A percentile compares a stretch with the other conserved stretches of the same genome.
Evolutionary conservation across 2,797 vertebrate species (phyloP).

Genomic region (Mionectes olivaceus): DNA sequence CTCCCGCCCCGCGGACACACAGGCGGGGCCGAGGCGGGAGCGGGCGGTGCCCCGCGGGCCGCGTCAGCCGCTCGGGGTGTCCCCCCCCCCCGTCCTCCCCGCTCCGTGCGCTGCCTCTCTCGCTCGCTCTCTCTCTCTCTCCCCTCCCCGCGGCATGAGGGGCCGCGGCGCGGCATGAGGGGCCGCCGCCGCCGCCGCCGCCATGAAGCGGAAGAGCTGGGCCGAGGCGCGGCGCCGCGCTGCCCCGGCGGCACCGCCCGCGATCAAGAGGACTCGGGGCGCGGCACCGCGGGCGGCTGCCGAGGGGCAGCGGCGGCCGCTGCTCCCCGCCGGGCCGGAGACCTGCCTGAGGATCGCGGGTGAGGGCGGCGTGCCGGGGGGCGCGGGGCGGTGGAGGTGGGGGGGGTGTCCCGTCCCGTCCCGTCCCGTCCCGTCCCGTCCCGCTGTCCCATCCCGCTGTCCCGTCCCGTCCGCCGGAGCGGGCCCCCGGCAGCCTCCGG

Average conservation of each 20-base stretch:
- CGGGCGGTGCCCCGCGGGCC: not conserved
- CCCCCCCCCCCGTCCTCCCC: too few species aligned
- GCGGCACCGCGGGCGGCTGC: not conserved
- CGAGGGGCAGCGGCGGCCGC: not conserved
- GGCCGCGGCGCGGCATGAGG: not conserved
- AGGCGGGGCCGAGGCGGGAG: too few species aligned
- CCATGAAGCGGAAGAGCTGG: slow-evolving; percentile 68
- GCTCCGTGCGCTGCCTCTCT: too few species aligned
- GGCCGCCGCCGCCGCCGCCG: not conserved
- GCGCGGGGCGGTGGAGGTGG: not conserved
- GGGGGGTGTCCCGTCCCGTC: not conserved
- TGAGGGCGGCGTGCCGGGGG: not conserved
- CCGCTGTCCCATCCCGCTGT: too few species aligned
- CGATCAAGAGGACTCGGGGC: slow-evolving; percentile 52
- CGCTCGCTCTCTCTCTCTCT: too few species aligned
- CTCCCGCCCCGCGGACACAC: too few species aligned
- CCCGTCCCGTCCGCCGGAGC: not conserved
- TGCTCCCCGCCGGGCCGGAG: not conserved
- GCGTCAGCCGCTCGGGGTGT: not conserved
- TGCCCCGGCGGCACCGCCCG: not conserved
- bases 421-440: too few species aligned
- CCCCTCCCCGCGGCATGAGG: slow-evolving; percentile 7
- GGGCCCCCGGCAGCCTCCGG: too few species aligned
- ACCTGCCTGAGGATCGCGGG: slow-evolving; percentile 42
- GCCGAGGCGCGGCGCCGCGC: slow-evolving; percentile 31